Base-by-base conservation (phyloP, 2,888 invertebrate species). In the Caenorhabditis sp. region DNA sequence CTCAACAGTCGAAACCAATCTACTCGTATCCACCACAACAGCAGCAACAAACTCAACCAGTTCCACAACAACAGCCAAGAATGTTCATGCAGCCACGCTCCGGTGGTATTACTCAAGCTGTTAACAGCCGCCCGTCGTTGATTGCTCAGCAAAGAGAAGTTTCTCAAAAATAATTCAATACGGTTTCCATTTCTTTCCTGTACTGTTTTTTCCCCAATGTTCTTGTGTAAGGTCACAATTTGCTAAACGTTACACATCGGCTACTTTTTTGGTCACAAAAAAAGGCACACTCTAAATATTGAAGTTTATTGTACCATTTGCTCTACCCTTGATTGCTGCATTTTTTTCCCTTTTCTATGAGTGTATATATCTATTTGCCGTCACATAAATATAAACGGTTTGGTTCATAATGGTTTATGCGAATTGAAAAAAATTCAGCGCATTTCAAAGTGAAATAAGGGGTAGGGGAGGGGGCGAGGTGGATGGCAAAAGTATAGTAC, bases 211-310 rank as follows among this genome's bases (percentile, higher is more conserved):
- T 1, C 14, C 28, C 31, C 31, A 4, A 35, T 44, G 51, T 49
- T 63, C 80, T 61, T 51, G 73, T 74, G 73, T 73, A 73, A 73
- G 73, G 74, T 80, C 80, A 74, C 80, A 69, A 47, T 41, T 54
- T 19, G 49, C n/a, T 63, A 24, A 44, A 26, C 51, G 14, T 63
- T 26, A 61, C 58, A 74, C 61, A 69, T 19, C 51, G 58, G 73
- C 80, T 69, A 63, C 69, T 77, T 77, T 79, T 79, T 79, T 80
- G 72, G 80, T 80, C 80, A 80, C 72, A 73, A 66, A 80, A 80
- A 68, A 72, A 51, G 28, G 79, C 54, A 14, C n/a, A 22, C 38
- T 35, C 58, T 64, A 73, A 66, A 80, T 80, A 80, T 80, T 74
- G 80, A 80, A 69, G 22, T 44, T 44, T 59, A 19, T 19, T 44